Evolutionary conservation across 2,113 vertebrate species (phyloP), one percentile per base, ranked within the genome.

Genomic region (Platichthys flesus): DNA sequence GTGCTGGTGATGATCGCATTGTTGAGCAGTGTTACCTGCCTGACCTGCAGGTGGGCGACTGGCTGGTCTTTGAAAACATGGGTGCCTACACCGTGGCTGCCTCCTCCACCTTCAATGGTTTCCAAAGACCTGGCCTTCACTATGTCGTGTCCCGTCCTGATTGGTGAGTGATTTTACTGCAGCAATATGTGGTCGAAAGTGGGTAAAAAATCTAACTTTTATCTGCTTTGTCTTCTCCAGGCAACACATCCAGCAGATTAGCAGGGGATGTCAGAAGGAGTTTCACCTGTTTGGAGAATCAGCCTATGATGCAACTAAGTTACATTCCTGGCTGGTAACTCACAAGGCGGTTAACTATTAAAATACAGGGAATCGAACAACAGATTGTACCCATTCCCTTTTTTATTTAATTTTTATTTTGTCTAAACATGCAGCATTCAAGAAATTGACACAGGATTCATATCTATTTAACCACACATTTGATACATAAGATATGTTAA

Each of bases 61-160:
- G 97, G 98, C 93, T 99, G 93, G 90, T 99, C 3, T 99, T 98
- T 90, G 96, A 98, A 54, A 97, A 98, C 91, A 99, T 98, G 98
- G 98, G 98, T 0, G 98, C 98, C 51, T 99, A 99, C 81, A 99
- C 98, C 0, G 95, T 99, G 13, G 96, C 97, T 0, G 97, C 97
- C 2, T 93, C 97, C 28, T 99, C 98, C 21, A 99, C 97, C 23
- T 99, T 99, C 92, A 99, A 99, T 2, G 97, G 98, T 18, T 99
- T 99, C 90, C 96, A 98, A 91, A 96, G 95, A 71, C 98, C 98
- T 0, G 93, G 97, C 49, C 96, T 99, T 67, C 72, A 96, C 76
- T 97, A 98, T 1, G 95, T 98, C 61, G 96, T 99, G 91, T 97
- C 97, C 5, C 94, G 96, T 47, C 85, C 93, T 3, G 91, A 95